These are phyloP conservation scores for Rhinoraja longicauda DNA, from an alignment of 2,797 vertebrate species.

Conservation along the genomic window DNA sequence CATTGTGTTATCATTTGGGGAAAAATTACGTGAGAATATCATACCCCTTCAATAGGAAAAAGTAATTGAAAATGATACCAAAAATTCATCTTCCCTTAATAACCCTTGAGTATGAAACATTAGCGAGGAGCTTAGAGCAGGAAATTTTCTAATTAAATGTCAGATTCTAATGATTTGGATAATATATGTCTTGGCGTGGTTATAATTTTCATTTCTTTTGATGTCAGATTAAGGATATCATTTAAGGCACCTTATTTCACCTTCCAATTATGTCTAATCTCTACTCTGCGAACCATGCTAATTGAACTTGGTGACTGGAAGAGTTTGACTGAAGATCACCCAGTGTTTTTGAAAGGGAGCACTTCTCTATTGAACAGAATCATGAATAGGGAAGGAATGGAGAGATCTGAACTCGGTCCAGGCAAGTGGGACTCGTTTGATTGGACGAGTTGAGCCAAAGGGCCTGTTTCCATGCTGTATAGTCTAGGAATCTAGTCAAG, in stretches of 20 bases:
- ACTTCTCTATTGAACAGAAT: not conserved
- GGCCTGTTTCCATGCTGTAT: too few relatives aligned
- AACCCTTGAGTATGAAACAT: not conserved
- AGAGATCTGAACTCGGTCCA: too few relatives aligned
- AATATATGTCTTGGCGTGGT: conserved; percentile 24
- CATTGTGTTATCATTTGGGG: not conserved
- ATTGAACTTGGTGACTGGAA: not conserved
- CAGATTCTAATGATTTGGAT: conserved; percentile 32
- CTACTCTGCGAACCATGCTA: not conserved
- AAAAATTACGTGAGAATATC: not conserved
- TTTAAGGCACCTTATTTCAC: not conserved
- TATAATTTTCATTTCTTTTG: conserved; percentile 2
- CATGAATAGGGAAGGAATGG: too few relatives aligned
- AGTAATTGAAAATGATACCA: not conserved
- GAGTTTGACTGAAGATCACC: too few relatives aligned
- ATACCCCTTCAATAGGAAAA: not conserved
- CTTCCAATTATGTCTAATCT: not conserved
- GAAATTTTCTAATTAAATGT: conserved; percentile 29
- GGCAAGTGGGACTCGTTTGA: too few relatives aligned
- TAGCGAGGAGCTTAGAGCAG: not conserved
- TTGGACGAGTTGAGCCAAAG: too few relatives aligned
- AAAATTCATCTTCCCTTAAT: conserved; percentile 28
- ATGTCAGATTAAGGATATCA: not conserved
- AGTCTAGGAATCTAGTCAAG: too few relatives aligned
- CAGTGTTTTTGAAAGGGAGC: not conserved